phyloP scores from a whole-genome alignment of 2,113 vertebrate species.

The Lasiurus cinereus region DNA sequence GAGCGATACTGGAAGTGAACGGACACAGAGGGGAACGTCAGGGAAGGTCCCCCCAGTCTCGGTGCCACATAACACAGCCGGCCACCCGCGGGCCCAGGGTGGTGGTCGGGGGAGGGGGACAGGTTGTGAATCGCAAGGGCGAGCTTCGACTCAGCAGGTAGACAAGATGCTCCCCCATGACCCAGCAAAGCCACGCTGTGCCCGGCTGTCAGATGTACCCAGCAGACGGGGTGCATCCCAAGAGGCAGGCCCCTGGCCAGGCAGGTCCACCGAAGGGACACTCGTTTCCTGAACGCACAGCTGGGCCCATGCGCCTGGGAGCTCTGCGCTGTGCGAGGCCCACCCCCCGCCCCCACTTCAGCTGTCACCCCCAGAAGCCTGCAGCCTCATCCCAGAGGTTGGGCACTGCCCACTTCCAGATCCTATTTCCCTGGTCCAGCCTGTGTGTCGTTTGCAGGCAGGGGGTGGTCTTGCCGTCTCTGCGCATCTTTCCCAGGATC shows the following conservation, averaged over 20 bases:
- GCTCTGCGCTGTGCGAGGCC: background rate
- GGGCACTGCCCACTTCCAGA: background rate
- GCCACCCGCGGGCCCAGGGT: background rate
- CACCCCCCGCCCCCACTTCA: background rate
- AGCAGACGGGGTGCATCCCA: fast-evolving
- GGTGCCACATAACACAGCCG: fast-evolving
- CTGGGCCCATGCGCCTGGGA: background rate
- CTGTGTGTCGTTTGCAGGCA: fast-evolving
- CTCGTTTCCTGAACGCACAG: fast-evolving
- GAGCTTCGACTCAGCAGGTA: fast-evolving
- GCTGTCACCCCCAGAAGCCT: background rate
- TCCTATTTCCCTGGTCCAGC: background rate
- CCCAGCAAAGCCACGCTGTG: background rate
- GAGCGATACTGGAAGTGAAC: constrained; percentile 92
- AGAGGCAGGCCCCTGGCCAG: fast-evolving
- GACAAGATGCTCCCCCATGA: fast-evolving
- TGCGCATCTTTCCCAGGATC: background rate
- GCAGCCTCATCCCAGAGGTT: fast-evolving
- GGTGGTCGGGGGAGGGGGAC: fast-evolving
- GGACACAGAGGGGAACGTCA: background rate
- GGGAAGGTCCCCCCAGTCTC: background rate
- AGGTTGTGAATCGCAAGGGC: fast-evolving
- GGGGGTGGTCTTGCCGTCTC: too few species aligned
- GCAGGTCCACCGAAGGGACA: fast-evolving
- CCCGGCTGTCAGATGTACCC: background rate